Evolutionary conservation across 2,797 vertebrate genomes (phyloP), one percentile per base, ranked within the genome.

Genomic region (Margarornis squamiger): DNA sequence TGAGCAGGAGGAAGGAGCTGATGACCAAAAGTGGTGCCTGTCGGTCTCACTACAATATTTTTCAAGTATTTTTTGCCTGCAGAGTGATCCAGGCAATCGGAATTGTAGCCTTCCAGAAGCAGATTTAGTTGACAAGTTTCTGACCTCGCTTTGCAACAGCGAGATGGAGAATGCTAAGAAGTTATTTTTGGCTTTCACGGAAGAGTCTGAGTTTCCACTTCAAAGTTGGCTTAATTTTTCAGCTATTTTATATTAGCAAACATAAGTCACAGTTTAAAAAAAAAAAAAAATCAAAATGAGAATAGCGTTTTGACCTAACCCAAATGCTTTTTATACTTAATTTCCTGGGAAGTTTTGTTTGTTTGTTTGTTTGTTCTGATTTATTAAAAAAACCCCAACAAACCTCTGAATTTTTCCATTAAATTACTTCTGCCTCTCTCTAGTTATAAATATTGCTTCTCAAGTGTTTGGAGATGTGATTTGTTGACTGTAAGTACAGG

Each of bases 91-190:
- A 82, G 63, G 67, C 77, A 76, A 84, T 84, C 0, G 5, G 58
- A 83, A 70, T 68, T 59, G 73, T 51, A 94, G 90, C 73, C 27
- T 90, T 86, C 55, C 71, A 81, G 73, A 81, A 95, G 83, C 43
- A 86, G 74, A 73, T 88, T 92, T 93, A 85, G 36, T 38, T 95
- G 86, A 94, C 88, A 86, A 79, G 86, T 88, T 94, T 95, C 83
- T 96, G 88, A 95, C 93, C 94, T 93, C 67, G 76, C 94, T 86
- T 92, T 67, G 83, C 86, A 88, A 84, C 17, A 87, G 67, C 0
- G 0, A 90, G 86, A 71, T 73, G 80, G 88, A 88, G 83, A 92
- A 82, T 46, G 74, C 52, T 66, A 32, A 65, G 49, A 89, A 86
- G 74, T 90, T 95, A 86, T 95, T 92, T 94, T 85, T 82, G 94